Conservation (phyloP, 2,888 invertebrate species). For the Ichneumoninae sp. region DNA sequence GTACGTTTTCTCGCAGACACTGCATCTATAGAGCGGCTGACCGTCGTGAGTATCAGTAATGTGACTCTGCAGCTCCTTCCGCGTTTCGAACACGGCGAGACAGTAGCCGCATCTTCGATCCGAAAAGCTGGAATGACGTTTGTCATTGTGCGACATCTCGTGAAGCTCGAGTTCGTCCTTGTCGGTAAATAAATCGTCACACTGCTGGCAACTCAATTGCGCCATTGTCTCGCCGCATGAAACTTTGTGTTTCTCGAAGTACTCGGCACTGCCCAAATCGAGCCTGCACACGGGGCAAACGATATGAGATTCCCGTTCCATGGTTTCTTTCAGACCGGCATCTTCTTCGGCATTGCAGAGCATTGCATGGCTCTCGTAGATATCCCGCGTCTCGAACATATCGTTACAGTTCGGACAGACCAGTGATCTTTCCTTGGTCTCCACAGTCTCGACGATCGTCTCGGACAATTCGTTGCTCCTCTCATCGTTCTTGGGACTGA, state of each 20-base stretch:
- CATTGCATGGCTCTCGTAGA: conserved; percentile 70
- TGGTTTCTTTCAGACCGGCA: conserved; percentile 28
- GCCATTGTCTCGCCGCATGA: not conserved
- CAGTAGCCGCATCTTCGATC: conserved; percentile 76
- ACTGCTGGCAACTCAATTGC: conserved; percentile 38
- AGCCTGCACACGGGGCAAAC: conserved; percentile 16
- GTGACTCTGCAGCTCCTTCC: conserved; percentile 76
- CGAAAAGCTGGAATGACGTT: conserved; percentile 6
- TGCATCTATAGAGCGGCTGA: conserved; percentile 74
- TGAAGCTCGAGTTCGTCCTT: conserved; percentile 54
- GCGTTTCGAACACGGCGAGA: conserved; percentile 64
- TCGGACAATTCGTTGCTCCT: conserved; percentile 36
- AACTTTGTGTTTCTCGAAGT: conserved; percentile 24
- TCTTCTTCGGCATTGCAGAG: conserved; percentile 56
- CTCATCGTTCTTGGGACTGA: conserved; percentile 44
- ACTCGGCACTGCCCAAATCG: conserved; percentile 4
- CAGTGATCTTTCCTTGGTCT: conserved; percentile 41
- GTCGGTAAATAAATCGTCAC: conserved; percentile 40
- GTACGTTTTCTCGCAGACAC: conserved; percentile 76
- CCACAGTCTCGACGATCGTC: not conserved
- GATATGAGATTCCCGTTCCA: conserved; percentile 23
- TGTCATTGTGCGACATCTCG: conserved; percentile 32
- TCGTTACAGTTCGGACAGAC: conserved; percentile 62
- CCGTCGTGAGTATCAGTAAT: conserved; percentile 73
- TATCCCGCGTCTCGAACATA: conserved; percentile 64